Conservation (phyloP, 2,888 invertebrate genomes). For the Strigamia transsilvanica region DNA sequence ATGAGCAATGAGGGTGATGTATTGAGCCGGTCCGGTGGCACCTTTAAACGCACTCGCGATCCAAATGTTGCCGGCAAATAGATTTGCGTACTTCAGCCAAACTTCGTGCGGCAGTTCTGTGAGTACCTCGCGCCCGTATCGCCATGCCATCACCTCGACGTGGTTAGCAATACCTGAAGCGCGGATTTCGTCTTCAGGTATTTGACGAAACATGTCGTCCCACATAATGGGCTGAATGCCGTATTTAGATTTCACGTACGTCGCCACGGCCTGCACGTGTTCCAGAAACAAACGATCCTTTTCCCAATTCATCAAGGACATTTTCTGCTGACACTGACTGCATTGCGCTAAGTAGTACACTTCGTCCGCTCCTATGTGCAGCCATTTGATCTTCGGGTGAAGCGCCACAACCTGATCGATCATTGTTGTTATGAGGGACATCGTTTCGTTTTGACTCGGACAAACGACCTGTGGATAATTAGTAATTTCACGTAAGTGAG, state of each 20-base stretch:
- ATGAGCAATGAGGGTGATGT: conserved; percentile 72
- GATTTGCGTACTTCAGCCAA: conserved; percentile 61
- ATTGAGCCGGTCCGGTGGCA: conserved; percentile 79
- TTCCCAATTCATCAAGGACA: conserved; percentile 66
- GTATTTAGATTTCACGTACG: conserved; percentile 63
- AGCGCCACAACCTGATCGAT: conserved; percentile 75
- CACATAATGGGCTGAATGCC: conserved; percentile 74
- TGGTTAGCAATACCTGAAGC: conserved; percentile 66
- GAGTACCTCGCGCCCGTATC: conserved; percentile 68
- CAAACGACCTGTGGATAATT: conserved; percentile 73
- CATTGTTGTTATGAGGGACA: conserved; percentile 72
- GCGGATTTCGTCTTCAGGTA: conserved; percentile 67
- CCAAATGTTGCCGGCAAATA: conserved; percentile 76
- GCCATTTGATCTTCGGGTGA: conserved; percentile 72
- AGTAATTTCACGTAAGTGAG: conserved; percentile 73
- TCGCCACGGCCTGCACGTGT: conserved; percentile 70
- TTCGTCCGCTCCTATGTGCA: conserved; percentile 87
- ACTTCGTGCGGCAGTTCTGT: conserved; percentile 63
- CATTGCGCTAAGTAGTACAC: conserved; percentile 69
- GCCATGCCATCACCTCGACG: conserved; percentile 77
- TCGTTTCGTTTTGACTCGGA: conserved; percentile 72
- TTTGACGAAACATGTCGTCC: conserved; percentile 81
- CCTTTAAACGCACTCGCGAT: conserved; percentile 87
- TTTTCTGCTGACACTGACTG: conserved; percentile 67
- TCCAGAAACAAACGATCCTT: conserved; percentile 71